Base-by-base conservation (phyloP, 2,797 vertebrate genomes). In the Cyclura pinguis region DNA sequence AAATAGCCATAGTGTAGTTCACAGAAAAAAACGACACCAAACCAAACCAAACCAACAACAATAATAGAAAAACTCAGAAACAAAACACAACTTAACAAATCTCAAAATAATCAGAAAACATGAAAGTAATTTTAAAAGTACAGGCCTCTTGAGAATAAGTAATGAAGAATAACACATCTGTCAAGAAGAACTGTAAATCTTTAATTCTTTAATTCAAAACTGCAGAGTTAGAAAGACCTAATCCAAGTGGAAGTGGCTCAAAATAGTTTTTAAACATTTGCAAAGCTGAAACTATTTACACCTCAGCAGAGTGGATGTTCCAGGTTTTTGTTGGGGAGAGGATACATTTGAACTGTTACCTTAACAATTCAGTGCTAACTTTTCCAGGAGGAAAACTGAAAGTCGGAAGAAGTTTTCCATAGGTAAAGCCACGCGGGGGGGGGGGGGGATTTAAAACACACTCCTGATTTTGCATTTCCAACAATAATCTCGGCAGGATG, bases 221-320 rank as follows among this genome's bases (percentile, higher is more conserved):
- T 57, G 9, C 72, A 76, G 6, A 6, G 69, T 13, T 72, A 35
- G 67, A 73, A 55, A 35, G 10, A 29, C n/a, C 50, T 10, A 59
- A 59, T 73, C 38, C 52, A 55, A 76, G 52, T 50, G 69, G 29
- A 50, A 20, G 27, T 6, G 20, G 18, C 52, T n/a, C 35, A 29
- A 35, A 86, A 83, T 83, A 64, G 7, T 57, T 81, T 32, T 86
- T 57, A 85, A 55, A 55, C 50, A 74, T 85, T 73, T 73, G 18
- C 52, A 85, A 85, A 73, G 67, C 50, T 85, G 47, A 72, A 27
- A 20, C 50, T 22, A 74, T 35, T 55, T n/a, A 8, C n/a, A 86
- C 24, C 50, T 38, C 84, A 57, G 20, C n/a, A 14, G 69, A 42
- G n/a, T 57, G 52, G 67, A 6, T 35, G 2, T 85, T 72, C 42